A percentile compares a stretch with the other conserved stretches of the same genome.
These are phyloP conservation scores for Melanargia galathea DNA, from an alignment of 2,888 invertebrate species.

Conservation along the genomic window DNA sequence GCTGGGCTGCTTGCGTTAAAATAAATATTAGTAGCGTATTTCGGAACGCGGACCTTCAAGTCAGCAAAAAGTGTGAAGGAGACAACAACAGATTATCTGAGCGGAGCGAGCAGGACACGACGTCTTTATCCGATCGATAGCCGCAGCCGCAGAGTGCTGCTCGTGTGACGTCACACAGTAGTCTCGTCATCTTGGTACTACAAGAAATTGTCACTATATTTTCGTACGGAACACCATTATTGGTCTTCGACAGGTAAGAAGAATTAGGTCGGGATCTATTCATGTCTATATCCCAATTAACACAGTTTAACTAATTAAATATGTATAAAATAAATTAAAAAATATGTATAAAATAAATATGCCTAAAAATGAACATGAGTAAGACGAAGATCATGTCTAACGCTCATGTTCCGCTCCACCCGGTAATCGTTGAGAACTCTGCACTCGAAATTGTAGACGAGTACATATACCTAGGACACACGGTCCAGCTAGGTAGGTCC, in stretches of 20 bases:
- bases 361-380: too few relatives aligned
- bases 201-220: conserved; percentile 77
- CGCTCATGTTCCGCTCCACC: too few relatives aligned
- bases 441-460: too few relatives aligned
- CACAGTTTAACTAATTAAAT: not conserved
- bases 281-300: not conserved
- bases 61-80: conserved; percentile 60
- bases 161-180: conserved; percentile 76
- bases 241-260: conserved; percentile 21
- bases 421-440: too few relatives aligned
- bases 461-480: too few relatives aligned
- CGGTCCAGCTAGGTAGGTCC: too few relatives aligned
- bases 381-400: too few relatives aligned
- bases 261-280: not conserved
- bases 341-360: not conserved
- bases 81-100: conserved; percentile 55
- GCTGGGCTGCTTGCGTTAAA: conserved; percentile 75
- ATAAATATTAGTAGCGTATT: conserved; percentile 82
- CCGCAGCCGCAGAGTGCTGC: conserved; percentile 81
- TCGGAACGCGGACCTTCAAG: conserved; percentile 72
- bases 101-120: conserved; percentile 65
- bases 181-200: conserved; percentile 80
- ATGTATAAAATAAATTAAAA: not conserved
- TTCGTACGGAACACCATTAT: conserved; percentile 52
- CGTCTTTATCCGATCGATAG: conserved; percentile 77